Evolutionary conservation across 2,113 vertebrate species (phyloP), one percentile per base, ranked within the genome.

Genomic region (Carlito syrichta): DNA sequence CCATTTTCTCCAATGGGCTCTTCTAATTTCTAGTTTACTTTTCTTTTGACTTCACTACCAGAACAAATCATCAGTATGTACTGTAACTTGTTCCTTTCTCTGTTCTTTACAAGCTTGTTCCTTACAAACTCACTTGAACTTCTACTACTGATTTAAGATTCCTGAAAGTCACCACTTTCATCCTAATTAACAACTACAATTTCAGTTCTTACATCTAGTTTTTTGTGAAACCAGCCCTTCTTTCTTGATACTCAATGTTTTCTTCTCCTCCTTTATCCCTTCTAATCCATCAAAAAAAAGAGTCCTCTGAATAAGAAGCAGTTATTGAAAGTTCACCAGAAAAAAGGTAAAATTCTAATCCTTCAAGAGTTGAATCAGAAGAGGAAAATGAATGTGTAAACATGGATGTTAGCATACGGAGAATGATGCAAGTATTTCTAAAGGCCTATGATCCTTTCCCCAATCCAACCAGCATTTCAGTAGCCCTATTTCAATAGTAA

Each of bases 401-500:
- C 38, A n/a, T n/a, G 17, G 45, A 16, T 77, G 22, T 25, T 38
- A 74, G 32, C 48, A 35, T 13, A 54, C 3, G 6, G n/a, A 58
- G 17, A 66, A 16, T 32, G 27, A n/a, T 66, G 43, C 8, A 17
- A 9, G 7, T 17, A 7, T 19, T 20, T 35, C 35, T 13, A 13
- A 32, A 48, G 0, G 17, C 50, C 11, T 12, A 10, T 0, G 2
- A 6, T 35, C 50, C 43, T 38, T 60, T 3, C 13, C 52, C 40
- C 23, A 58, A 52, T 35, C 35, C 13, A 68, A 23, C 48, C 45
- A 60, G 48, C 20, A 45, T 56, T 74, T 88, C 62, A 20, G 38
- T 2, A 12, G 22, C 35, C 8, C 3, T 27, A 2, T 6, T 58
- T 77, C 30, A n/a, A 2, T 2, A 0, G 9, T 27, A n/a, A 66